phyloP scores from a whole-genome alignment of 1,140 invertebrate species.

The Temnothorax curvispinosus region DNA sequence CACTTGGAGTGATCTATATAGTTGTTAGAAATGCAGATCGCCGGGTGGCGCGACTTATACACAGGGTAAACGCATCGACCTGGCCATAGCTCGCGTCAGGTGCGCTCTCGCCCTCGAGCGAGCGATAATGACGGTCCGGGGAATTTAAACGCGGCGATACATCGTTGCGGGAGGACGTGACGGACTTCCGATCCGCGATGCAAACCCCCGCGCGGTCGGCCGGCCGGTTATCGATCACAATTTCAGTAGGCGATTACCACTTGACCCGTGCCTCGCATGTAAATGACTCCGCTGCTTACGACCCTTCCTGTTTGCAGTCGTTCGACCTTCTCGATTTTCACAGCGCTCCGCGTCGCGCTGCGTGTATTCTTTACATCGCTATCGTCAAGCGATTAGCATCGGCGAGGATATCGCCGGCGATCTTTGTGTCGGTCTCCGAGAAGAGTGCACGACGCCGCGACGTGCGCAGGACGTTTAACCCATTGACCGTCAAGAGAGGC shows the following conservation, averaged over 20 bases:
- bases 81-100: slow-evolving; percentile 8
- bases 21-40: slow-evolving; percentile 36
- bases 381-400: slow-evolving; percentile 13
- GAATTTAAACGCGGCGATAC: slow-evolving; percentile 45
- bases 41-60: slow-evolving; percentile 10
- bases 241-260: slow-evolving; percentile 49
- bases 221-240: slow-evolving; percentile 43
- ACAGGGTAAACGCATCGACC: slow-evolving; percentile 48
- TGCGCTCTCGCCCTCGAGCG: background rate
- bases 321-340: slow-evolving; percentile 20
- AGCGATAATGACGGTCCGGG: slow-evolving; percentile 36
- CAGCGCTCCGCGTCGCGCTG: background rate
- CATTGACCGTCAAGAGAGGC: background rate
- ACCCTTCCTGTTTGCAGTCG: slow-evolving; percentile 10
- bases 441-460: background rate
- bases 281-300: slow-evolving; percentile 50
- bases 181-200: slow-evolving; percentile 42
- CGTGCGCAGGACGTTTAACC: background rate
- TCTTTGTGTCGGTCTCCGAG: background rate
- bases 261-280: slow-evolving; percentile 42
- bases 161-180: slow-evolving; percentile 19
- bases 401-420: background rate
- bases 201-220: background rate
- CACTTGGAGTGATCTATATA: background rate
- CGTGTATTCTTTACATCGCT: slow-evolving; percentile 1